phyloP scores from a whole-genome alignment of 1,140 invertebrate genomes.

The Hyposmocoma kahamanoa region DNA sequence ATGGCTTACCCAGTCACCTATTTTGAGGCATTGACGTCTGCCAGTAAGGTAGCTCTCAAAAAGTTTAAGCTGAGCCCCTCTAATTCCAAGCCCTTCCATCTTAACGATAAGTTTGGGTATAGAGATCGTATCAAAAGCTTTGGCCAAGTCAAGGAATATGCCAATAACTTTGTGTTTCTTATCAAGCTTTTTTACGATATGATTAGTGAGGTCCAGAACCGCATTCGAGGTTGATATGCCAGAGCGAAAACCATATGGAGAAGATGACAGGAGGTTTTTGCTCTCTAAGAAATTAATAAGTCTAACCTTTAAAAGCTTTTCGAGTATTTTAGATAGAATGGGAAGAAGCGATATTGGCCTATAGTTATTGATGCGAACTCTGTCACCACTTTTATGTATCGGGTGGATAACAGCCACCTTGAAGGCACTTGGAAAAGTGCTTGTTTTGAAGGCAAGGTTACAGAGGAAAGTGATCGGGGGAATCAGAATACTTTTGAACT shows the following conservation, averaged over 20 bases:
- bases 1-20: background rate
- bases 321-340: conserved; percentile 7
- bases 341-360: conserved; percentile 5
- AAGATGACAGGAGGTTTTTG: conserved; percentile 2
- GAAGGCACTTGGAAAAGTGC: conserved; percentile 1
- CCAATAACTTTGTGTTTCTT: background rate
- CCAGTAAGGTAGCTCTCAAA: background rate
- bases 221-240: conserved; percentile 4
- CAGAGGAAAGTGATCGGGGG: background rate
- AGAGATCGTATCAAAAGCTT: conserved; percentile 11
- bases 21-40: background rate
- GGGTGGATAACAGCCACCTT: conserved; percentile 6
- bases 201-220: background rate
- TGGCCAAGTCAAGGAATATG: conserved; percentile 10
- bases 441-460: background rate
- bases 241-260: conserved; percentile 7
- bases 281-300: conserved; percentile 4
- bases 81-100: background rate
- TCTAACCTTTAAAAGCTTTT: conserved; percentile 8
- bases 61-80: background rate
- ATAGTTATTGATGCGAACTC: conserved; percentile 3
- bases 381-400: conserved; percentile 6
- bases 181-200: conserved; percentile 5
- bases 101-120: background rate
- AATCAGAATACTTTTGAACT: background rate